Evolutionary conservation across 2,113 vertebrate species (phyloP).

Genomic region (Gracilinanus agilis): DNA sequence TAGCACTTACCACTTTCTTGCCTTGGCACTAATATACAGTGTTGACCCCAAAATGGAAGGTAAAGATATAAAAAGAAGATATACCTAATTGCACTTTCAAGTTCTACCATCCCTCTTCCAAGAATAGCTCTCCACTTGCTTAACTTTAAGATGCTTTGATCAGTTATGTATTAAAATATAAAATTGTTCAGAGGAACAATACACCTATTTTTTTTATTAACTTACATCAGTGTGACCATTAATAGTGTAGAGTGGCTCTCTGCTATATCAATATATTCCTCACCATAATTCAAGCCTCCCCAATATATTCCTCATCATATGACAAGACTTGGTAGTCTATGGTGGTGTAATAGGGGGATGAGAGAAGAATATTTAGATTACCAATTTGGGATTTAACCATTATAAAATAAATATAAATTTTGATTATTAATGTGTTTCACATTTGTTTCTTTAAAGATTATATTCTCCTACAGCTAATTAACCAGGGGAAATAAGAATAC

Average conservation of each 20-base stretch:
- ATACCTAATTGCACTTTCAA: neutral
- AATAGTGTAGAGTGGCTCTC: neutral
- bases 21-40: no score
- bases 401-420: neutral
- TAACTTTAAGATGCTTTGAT: neutral
- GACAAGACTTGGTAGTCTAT: neutral
- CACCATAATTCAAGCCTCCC: no score
- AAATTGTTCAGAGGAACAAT: neutral
- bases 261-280: no score
- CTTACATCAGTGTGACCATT: neutral
- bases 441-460: neutral
- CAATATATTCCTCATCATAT: no score
- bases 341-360: neutral
- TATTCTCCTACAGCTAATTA: neutral
- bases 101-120: neutral
- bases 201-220: neutral
- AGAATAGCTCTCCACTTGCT: neutral
- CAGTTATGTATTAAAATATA: neutral
- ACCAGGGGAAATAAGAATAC: neutral
- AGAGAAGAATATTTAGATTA: neutral
- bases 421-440: neutral
- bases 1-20: no score
- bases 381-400: neutral
- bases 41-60: no score
- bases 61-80: neutral